These are phyloP conservation scores for Blomia tropicalis DNA, from an alignment of 2,888 invertebrate species.

Conservation along the genomic window DNA sequence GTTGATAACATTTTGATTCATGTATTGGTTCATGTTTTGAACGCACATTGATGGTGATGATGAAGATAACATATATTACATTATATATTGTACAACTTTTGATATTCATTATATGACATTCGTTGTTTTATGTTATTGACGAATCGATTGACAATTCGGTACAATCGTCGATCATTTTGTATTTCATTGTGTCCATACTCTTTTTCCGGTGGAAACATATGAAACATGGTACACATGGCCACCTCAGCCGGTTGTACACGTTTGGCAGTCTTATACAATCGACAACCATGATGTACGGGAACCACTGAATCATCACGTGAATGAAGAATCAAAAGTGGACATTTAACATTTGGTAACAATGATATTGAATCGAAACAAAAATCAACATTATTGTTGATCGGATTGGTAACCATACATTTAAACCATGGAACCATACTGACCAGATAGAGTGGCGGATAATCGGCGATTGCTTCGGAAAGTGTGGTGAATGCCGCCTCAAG, in stretches of 20 bases:
- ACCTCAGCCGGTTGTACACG: too few relatives aligned
- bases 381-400: background rate
- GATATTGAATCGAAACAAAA: background rate
- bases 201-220: too few relatives aligned
- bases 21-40: too few relatives aligned
- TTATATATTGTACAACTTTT: too few relatives aligned
- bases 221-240: too few relatives aligned
- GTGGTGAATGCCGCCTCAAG: background rate
- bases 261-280: too few relatives aligned
- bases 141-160: background rate
- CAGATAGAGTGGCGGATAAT: background rate
- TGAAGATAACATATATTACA: too few relatives aligned
- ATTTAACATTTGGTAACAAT: background rate
- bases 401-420: background rate
- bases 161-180: background rate
- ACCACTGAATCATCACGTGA: conserved; percentile 14
- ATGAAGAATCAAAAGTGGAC: conserved; percentile 21
- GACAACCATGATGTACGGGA: too few relatives aligned
- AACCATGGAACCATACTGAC: background rate
- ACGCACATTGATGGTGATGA: too few relatives aligned
- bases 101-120: too few relatives aligned
- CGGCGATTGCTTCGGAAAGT: background rate
- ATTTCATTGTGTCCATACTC: background rate
- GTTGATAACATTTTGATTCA: too few relatives aligned
- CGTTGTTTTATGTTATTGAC: too few relatives aligned